Base-by-base conservation (phyloP, 2,797 vertebrate genomes). In the Etheostoma perlongum region DNA sequence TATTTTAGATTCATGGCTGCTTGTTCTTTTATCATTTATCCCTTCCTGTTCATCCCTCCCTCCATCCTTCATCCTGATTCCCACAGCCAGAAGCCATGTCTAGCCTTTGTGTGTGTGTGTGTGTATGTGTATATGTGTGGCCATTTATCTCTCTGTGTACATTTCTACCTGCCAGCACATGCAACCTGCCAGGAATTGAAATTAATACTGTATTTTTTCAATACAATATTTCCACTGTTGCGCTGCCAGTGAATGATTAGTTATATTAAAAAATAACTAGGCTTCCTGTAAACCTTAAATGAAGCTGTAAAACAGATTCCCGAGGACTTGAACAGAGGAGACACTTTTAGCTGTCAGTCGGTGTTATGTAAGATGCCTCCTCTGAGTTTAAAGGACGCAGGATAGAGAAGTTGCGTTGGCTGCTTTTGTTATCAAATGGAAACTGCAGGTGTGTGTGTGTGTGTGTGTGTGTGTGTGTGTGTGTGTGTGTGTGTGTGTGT, bases 191-290 rank as follows among this genome's bases (percentile, higher is more conserved):
- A 86, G 84, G 74, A 84, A 77, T 62, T 81, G 76, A 87, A 88
- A 84, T 75, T 71, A 63, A 85, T 87, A 77, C 78, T 40, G 10
- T 40, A 40, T 81, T 86, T 69, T 74, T 80, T 67, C 27, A 74
- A 86, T 92, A 86, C 91, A 89, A 64, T 86, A 76, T 89, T 93
- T 92, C 88, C 86, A 93, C 89, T 84, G 84, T 91, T 85, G 79
- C 62, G 57, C 67, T 85, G 74, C 44, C 66, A 78, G 74, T 84
- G 72, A 92, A 68, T 75, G 86, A 91, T 91, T 90, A 85, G 90
- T 88, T 78, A 42, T 81, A 90, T 92, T 77, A 92, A 89, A 89
- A 90, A 89, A 78, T 85, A 83, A 92, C 78, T 58, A 68, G 85
- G 60, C 60, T 90, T 92, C 85, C 88, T 89, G 85, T 92, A 90